These are phyloP conservation scores for Notodonta ziczac DNA, from an alignment of 2,888 invertebrate genomes.

Conservation along the genomic window DNA sequence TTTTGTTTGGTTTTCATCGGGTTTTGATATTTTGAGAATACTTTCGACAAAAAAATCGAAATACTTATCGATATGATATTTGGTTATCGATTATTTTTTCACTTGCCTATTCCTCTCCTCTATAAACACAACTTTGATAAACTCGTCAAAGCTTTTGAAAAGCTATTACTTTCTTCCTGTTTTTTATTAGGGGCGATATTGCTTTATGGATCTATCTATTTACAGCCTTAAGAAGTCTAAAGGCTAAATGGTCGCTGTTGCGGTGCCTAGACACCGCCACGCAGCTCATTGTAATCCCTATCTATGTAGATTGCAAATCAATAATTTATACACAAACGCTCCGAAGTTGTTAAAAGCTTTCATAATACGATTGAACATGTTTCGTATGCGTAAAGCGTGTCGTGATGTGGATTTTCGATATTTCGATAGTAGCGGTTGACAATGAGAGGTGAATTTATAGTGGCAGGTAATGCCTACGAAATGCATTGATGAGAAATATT, in stretches of 20 bases:
- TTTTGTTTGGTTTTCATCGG: no score
- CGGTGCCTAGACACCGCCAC: conserved; percentile 5
- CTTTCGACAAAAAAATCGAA: no score
- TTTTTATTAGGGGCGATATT: no score
- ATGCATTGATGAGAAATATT: conserved; percentile 24
- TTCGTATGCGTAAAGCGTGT: conserved; percentile 63
- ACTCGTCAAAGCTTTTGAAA: no score
- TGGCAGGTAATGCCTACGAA: conserved; percentile 43
- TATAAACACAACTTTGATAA: no score
- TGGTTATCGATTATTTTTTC: no score
- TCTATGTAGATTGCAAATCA: conserved; percentile 59
- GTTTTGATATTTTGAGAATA: no score
- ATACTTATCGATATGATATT: no score
- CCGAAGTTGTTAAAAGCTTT: conserved; percentile 54
- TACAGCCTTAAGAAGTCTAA: background rate
- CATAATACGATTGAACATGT: conserved; percentile 61
- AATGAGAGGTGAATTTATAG: conserved; percentile 63
- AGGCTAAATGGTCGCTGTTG: background rate
- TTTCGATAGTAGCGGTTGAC: conserved; percentile 55
- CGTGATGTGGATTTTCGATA: conserved; percentile 61
- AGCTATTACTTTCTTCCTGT: no score
- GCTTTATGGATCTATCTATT: background rate
- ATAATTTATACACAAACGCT: conserved; percentile 58
- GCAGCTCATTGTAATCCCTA: conserved; percentile 34
- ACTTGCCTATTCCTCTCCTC: no score